Evolutionary conservation across 2,888 invertebrate genomes (phyloP), one percentile per base, ranked within the genome.

Genomic region (Scaeva pyrastri): DNA sequence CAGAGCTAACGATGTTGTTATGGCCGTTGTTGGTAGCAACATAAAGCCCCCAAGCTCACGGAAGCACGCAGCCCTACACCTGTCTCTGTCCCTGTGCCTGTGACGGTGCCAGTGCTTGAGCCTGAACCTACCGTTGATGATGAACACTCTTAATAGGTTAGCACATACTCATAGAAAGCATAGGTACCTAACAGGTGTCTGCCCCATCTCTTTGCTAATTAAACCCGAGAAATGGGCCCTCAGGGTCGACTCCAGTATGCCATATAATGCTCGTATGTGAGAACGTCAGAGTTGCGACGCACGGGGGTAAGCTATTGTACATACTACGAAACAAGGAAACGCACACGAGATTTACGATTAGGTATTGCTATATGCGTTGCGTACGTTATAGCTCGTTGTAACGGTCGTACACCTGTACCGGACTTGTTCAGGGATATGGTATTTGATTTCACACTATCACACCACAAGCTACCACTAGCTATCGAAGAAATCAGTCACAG

Each of bases 181-280:
- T 68, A 68, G 76, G 68, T 62, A 73, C 76, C 76, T 80, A 85
- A 85, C 85, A 85, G 85, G 85, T 85, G 85, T 85, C 80, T 80
- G 76, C 73, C 76, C 76, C 76, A 80, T 85, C 85, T 80, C 72
- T 73, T 80, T 31, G 73, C 62, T 85, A 85, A 85, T 85, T 85
- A 85, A 80, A 80, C 80, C 73, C 36, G 71, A 85, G 84, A 85
- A 85, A 85, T 80, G 62, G 76, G 76, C 76, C 85, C 76, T 62
- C 8, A 76, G 80, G 85, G 71, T 76, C 70, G 70, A 72, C 66
- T 73, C 68, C 52, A 77, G 56, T 41, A 23, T 60, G 21, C 60
- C 60, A 26, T 31, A 45, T 8, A 12, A 66, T 62, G n/a, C n/a
- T 36, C n/a, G n/a, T n/a, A 16, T 16, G 31, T 39, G 66, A 14